Evolutionary conservation across 1,140 invertebrate species (phyloP).

Genomic region (Maniola jurtina): DNA sequence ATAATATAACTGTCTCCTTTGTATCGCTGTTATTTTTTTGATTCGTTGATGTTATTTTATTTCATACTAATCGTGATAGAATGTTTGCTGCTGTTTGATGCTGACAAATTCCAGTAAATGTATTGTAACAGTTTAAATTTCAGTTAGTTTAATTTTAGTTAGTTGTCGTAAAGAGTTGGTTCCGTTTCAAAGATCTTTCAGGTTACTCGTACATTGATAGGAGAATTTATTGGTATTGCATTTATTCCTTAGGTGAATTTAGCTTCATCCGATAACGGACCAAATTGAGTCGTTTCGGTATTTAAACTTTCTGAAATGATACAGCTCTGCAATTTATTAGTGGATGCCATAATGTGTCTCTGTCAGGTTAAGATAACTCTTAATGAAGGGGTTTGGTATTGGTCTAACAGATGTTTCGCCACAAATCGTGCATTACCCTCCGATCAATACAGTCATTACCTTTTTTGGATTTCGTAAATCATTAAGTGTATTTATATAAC

Average conservation of each 20-base stretch:
- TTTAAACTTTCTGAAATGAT: slow-evolving; percentile 18
- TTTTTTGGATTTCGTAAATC: slow-evolving; percentile 18
- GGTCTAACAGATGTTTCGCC: slow-evolving; percentile 31
- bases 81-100: too few relatives aligned
- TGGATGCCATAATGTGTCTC: slow-evolving; percentile 32
- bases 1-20: too few relatives aligned
- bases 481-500: slow-evolving; percentile 5
- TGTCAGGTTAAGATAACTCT: slow-evolving; percentile 31
- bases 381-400: slow-evolving; percentile 33
- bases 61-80: too few relatives aligned
- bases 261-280: neutral
- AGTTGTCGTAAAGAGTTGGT: neutral
- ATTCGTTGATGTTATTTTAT: too few relatives aligned
- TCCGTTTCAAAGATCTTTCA: neutral
- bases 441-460: slow-evolving; percentile 29
- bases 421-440: slow-evolving; percentile 31
- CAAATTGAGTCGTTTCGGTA: slow-evolving; percentile 16
- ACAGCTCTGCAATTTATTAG: slow-evolving; percentile 26
- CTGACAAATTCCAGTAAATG: too few relatives aligned
- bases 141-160: too few relatives aligned
- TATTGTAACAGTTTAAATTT: too few relatives aligned
- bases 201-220: neutral
- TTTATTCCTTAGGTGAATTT: slow-evolving; percentile 6
- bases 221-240: slow-evolving; percentile 14
- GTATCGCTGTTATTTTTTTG: too few relatives aligned